phyloP scores from a whole-genome alignment of 2,797 vertebrate species.

The Protosalanx chinensis region DNA sequence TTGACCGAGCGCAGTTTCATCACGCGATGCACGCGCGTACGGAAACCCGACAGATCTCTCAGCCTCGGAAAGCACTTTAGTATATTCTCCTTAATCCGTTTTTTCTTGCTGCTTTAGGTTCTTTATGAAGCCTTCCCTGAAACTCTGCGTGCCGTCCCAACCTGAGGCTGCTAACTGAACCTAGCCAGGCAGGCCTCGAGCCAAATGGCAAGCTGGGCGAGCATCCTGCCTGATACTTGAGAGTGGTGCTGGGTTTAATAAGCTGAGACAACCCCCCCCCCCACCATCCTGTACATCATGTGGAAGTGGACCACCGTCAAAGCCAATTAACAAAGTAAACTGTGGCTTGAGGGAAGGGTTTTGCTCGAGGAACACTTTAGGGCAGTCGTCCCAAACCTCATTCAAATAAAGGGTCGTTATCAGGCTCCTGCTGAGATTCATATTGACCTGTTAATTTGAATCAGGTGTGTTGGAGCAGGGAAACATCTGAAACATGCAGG shows the following conservation, averaged over 20 bases:
- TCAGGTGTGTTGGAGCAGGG: too few species aligned
- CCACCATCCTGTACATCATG: constrained; percentile 17
- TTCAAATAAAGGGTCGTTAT: too few species aligned
- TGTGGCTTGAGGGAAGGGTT: too few species aligned
- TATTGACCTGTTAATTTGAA: too few species aligned
- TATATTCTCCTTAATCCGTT: constrained; percentile 15
- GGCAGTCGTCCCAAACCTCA: too few species aligned
- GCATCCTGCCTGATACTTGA: constrained; percentile 56
- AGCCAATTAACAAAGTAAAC: constrained; percentile 37
- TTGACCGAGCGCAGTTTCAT: constrained; percentile 19
- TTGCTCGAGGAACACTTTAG: too few species aligned
- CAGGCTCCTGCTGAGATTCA: too few species aligned
- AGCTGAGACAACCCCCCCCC: constrained; percentile 43
- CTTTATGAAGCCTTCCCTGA: not conserved
- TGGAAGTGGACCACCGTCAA: constrained; percentile 42
- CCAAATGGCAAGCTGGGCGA: constrained; percentile 20
- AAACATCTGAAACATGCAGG: too few species aligned
- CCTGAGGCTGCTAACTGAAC: constrained; percentile 17
- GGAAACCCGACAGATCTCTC: constrained; percentile 3
- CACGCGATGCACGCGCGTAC: not conserved
- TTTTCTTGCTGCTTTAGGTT: constrained; percentile 26
- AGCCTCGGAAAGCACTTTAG: constrained; percentile 28
- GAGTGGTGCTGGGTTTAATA: constrained; percentile 32
- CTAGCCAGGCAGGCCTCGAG: constrained; percentile 35
- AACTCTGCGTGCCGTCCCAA: not conserved